Conservation (phyloP, 1,140 invertebrate species). For the Neoseiulus cucumeris region DNA sequence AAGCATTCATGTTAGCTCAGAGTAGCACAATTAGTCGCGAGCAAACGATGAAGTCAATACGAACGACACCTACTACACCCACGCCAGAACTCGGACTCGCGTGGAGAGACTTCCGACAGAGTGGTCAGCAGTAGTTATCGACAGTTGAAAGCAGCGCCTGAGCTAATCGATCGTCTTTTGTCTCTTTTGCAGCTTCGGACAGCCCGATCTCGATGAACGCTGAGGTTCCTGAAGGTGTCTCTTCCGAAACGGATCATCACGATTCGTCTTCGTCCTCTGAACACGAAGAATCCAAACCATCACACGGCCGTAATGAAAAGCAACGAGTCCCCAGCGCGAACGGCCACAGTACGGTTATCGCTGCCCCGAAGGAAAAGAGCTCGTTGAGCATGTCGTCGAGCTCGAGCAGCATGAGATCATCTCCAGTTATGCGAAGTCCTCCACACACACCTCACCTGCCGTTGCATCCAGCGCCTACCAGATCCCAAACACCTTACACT, state of each 20-base stretch:
- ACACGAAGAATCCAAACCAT: not conserved
- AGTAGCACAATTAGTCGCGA: too few relatives aligned
- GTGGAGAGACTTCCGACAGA: too few relatives aligned
- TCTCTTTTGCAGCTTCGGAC: constrained; percentile 1
- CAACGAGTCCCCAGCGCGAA: not conserved
- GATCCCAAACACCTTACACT: not conserved
- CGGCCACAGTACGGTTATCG: constrained; percentile 2
- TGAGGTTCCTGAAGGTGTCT: not conserved
- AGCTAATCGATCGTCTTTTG: not conserved
- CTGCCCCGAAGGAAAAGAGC: constrained; percentile 5
- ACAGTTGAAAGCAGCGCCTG: too few relatives aligned
- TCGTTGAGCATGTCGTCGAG: constrained; percentile 5
- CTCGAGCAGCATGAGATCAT: not conserved
- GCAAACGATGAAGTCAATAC: too few relatives aligned
- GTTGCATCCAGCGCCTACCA: not conserved
- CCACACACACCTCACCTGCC: not conserved
- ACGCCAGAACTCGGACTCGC: too few relatives aligned
- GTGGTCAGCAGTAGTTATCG: too few relatives aligned
- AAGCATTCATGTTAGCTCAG: too few relatives aligned
- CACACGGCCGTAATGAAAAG: not conserved
- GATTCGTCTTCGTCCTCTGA: not conserved
- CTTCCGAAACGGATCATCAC: constrained; percentile 1
- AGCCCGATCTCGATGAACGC: constrained; percentile 11
- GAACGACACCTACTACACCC: too few relatives aligned
- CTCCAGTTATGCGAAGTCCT: not conserved